Percentiles rank a stretch among this genome's conserved stretches.
These are phyloP conservation scores for Drosophila malerkotliana DNA, from an alignment of 1,140 invertebrate species.

Conservation along the genomic window DNA sequence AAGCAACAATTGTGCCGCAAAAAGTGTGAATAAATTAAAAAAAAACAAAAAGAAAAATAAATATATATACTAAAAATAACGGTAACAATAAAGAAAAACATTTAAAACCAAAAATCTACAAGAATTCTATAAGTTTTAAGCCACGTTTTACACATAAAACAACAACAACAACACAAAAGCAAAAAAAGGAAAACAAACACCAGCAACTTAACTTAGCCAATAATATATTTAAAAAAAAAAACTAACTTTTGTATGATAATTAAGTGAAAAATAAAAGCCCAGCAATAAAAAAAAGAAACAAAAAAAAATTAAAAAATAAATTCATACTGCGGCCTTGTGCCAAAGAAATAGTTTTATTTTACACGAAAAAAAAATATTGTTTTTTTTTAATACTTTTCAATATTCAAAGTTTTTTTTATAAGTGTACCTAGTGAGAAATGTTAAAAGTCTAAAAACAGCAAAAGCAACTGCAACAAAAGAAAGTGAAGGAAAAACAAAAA, in stretches of 20 bases:
- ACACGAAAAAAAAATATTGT: constrained; percentile 52
- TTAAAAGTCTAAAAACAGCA: constrained; percentile 78
- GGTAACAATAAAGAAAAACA: constrained; percentile 79
- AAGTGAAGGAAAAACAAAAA: constrained; percentile 71
- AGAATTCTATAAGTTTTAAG: constrained; percentile 81
- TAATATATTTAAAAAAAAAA: constrained; percentile 34
- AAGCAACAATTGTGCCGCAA: constrained; percentile 80
- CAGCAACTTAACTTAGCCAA: constrained; percentile 73
- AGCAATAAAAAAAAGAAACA: constrained; percentile 30
- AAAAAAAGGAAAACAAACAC: constrained; percentile 49
- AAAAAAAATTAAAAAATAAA: constrained; percentile 31
- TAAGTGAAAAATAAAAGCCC: constrained; percentile 54
- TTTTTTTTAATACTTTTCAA: constrained; percentile 79
- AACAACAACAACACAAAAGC: constrained; percentile 42
- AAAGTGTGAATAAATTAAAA: constrained; percentile 48
- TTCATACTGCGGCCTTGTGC: constrained; percentile 67
- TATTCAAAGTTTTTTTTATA: constrained; percentile 71
- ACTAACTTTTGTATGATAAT: constrained; percentile 47
- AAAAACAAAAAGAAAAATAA: constrained; percentile 3
- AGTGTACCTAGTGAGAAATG: constrained; percentile 82
- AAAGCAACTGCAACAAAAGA: constrained; percentile 74
- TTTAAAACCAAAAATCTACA: constrained; percentile 82
- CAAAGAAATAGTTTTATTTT: constrained; percentile 71
- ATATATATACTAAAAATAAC: constrained; percentile 66
- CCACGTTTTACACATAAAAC: constrained; percentile 75